phyloP scores from a whole-genome alignment of 2,888 invertebrate species.

The Shargacucullia verbasci region DNA sequence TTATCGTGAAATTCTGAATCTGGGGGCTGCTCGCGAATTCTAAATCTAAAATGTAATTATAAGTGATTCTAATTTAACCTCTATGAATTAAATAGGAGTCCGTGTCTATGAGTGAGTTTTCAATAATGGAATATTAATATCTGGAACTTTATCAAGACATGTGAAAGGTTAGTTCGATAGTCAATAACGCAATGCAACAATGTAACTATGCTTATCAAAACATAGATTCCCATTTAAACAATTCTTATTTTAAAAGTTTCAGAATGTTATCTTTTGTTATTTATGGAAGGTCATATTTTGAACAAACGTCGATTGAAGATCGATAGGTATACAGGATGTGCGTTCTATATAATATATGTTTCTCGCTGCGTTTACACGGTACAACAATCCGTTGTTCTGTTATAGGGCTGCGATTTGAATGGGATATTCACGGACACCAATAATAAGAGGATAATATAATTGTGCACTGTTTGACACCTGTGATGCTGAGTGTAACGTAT shows the following conservation, averaged over 20 bases:
- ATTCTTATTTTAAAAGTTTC: too few species aligned
- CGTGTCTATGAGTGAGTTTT: slow-evolving; percentile 6
- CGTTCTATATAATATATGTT: too few species aligned
- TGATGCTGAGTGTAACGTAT: not conserved
- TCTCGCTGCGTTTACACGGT: too few species aligned
- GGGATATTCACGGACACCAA: slow-evolving; percentile 1
- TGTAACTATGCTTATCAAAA: slow-evolving; percentile 1
- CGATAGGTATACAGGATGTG: not conserved
- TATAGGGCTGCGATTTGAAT: slow-evolving; percentile 8
- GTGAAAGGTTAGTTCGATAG: slow-evolving; percentile 64
- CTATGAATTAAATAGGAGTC: too few species aligned
- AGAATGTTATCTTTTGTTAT: too few species aligned
- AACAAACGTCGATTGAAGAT: too few species aligned
- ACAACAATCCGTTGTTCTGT: slow-evolving; percentile 3
- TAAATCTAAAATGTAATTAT: too few species aligned
- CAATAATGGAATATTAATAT: slow-evolving; percentile 34
- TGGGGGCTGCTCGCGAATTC: too few species aligned
- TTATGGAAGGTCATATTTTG: too few species aligned
- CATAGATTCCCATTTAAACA: too few species aligned
- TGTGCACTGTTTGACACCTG: slow-evolving; percentile 21
- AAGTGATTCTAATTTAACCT: too few species aligned
- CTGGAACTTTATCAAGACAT: slow-evolving; percentile 55
- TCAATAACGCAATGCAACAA: slow-evolving; percentile 27
- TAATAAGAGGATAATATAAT: slow-evolving; percentile 3
- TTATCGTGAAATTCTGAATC: too few species aligned